Conservation (phyloP, 2,113 vertebrate genomes). For the Gallinago media region DNA sequence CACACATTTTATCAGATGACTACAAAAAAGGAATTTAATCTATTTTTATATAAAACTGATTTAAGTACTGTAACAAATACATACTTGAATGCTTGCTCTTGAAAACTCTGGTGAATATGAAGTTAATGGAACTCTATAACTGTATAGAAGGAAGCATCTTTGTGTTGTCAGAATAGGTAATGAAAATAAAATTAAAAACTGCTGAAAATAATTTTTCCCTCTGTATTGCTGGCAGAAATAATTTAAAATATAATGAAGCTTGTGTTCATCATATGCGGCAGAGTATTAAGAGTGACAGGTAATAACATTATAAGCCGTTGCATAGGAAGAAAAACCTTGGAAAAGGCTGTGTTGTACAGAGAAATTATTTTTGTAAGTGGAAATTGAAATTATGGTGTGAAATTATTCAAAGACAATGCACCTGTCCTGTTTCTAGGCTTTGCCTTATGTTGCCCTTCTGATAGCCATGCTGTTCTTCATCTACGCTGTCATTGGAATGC, state of each 20-base stretch:
- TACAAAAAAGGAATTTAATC: background rate
- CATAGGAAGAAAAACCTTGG: background rate
- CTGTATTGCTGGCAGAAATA: background rate
- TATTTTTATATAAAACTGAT: background rate
- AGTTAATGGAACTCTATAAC: background rate
- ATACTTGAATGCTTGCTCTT: background rate
- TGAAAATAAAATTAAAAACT: background rate
- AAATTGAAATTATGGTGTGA: background rate
- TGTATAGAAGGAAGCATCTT: background rate
- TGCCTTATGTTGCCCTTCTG: conserved; percentile 96
- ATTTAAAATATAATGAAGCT: background rate
- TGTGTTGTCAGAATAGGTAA: background rate
- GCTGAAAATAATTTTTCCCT: background rate
- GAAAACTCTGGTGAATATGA: background rate
- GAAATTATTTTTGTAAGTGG: background rate
- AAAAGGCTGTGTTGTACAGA: background rate
- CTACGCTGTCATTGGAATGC: conserved; percentile 99
- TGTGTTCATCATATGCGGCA: background rate
- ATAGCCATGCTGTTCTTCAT: conserved; percentile 99
- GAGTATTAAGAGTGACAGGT: background rate
- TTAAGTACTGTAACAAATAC: background rate
- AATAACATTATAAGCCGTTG: background rate
- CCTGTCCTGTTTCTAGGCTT: conserved; percentile 79
- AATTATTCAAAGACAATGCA: background rate
- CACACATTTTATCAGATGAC: background rate